Conservation (phyloP, 2,113 vertebrate species). For the Python bivittatus region DNA sequence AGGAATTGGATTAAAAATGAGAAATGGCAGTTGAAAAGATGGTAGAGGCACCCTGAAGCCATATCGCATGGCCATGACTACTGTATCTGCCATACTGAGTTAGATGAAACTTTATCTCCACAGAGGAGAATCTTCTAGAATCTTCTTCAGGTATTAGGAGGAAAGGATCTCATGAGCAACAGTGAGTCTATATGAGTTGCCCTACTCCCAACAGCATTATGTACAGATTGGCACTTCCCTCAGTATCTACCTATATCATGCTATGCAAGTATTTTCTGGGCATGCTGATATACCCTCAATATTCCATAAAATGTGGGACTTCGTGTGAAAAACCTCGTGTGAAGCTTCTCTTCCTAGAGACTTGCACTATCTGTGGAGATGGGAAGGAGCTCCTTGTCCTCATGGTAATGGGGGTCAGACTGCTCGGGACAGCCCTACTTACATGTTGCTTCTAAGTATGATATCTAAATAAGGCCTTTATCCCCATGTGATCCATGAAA, state of each 20-base stretch:
- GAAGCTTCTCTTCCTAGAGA: neutral
- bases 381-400: too few species aligned
- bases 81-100: neutral
- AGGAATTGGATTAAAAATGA: too few species aligned
- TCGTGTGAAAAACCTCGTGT: neutral
- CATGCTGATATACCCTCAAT: neutral
- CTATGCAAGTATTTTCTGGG: neutral
- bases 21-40: too few species aligned
- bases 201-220: neutral
- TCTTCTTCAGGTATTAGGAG: neutral
- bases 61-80: too few species aligned
- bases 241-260: neutral
- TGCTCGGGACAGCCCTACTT: neutral
- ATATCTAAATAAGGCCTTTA: neutral
- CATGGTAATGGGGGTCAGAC: neutral
- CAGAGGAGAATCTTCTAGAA: neutral
- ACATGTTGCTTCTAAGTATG: neutral
- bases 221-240: neutral
- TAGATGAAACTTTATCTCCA: neutral
- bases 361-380: neutral
- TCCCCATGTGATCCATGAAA: too few species aligned
- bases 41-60: too few species aligned
- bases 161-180: neutral
- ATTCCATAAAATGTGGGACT: neutral
- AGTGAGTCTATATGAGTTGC: neutral